Conservation (phyloP, 2,113 vertebrate genomes). For the Crotalus tigris region DNA sequence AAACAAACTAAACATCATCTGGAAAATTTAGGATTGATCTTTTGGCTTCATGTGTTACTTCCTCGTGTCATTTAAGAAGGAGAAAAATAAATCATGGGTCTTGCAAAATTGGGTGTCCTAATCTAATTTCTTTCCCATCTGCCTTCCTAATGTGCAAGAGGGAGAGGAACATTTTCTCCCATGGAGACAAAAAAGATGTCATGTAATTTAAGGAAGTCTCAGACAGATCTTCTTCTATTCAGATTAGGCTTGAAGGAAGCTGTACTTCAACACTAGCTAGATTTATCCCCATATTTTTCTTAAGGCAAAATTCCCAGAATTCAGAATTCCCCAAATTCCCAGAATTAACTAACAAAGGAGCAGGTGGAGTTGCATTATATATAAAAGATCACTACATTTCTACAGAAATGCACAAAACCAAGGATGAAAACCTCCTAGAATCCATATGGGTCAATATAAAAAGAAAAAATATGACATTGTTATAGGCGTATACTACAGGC, state of each 20-base stretch:
- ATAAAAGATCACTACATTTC: background rate
- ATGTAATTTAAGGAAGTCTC: background rate
- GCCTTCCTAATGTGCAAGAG: background rate
- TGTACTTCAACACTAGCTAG: background rate
- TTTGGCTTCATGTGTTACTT: background rate
- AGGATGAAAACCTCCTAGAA: background rate
- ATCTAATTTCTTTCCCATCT: background rate
- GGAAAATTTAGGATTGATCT: background rate
- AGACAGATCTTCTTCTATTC: background rate
- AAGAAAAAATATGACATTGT: no score
- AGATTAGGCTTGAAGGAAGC: background rate
- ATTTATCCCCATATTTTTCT: background rate
- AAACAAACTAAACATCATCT: constrained; percentile 6
- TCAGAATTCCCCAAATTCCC: background rate
- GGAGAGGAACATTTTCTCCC: background rate
- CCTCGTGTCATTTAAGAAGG: background rate
- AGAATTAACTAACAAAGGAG: background rate
- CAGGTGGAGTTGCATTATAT: background rate
- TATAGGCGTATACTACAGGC: background rate
- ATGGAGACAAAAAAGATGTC: background rate
- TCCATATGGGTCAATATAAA: no score
- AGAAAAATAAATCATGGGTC: background rate
- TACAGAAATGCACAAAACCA: background rate
- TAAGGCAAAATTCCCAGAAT: background rate
- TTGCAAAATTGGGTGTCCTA: background rate